Conservation (phyloP, 92 coral and sea anemone species). For the Palythoa grandis region DNA sequence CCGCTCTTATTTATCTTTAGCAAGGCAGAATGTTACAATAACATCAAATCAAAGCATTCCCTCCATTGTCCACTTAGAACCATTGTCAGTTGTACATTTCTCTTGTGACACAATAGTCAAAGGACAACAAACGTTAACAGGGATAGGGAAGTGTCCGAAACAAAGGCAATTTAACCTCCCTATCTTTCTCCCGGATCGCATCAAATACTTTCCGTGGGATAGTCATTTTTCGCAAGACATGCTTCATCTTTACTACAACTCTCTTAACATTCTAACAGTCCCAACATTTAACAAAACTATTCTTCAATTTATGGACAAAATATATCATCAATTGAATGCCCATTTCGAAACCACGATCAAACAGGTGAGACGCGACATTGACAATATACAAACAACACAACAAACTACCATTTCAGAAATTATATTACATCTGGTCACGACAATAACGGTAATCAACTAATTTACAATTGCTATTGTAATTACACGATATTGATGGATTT, state of each 20-base stretch:
- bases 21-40: no score
- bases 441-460: not conserved
- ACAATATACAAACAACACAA: not conserved
- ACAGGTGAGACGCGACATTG: not conserved
- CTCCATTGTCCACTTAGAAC: no score
- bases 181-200: not conserved
- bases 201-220: not conserved
- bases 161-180: not conserved
- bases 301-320: not conserved
- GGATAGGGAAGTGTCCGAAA: not conserved
- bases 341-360: conserved; percentile 4
- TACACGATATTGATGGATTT: not conserved
- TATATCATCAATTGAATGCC: not conserved
- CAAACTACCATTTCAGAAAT: not conserved
- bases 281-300: not conserved
- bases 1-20: no score
- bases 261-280: no score
- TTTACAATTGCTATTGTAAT: not conserved
- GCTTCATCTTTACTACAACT: no score
- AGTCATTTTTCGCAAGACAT: no score
- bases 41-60: no score
- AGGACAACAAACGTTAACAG: not conserved
- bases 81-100: not conserved
- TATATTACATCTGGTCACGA: not conserved
- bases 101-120: not conserved